Base-by-base conservation (phyloP, 2,113 vertebrate genomes). In the Grus americana region DNA sequence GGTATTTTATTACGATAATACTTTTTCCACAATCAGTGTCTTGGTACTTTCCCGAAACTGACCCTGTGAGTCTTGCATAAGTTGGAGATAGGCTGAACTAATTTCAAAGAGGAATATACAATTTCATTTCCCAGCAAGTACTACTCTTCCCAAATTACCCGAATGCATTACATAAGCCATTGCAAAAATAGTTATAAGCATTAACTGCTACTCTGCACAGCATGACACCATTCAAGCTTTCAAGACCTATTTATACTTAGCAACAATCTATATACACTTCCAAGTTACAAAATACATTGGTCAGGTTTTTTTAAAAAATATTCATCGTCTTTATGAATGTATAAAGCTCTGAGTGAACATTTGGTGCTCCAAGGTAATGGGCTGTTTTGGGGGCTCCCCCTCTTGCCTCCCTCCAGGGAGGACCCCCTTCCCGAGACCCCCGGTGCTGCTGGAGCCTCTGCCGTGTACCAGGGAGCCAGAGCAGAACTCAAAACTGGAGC, bases 361-460 rank as follows among this genome's bases (percentile, higher is more conserved):
- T 40, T 75, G 44, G 42, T 59, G 5, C 17, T 42, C 11, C 14
- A 36, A 5, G 1, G 3, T 22, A 30, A 26, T 0, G 2, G 9
- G 4, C 15, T 85, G 15, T 20, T 84, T 67, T 57, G 34, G 19
- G 26, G 6, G 4, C 5, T 80, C 5, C 9, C 8, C 5, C 11
- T 74, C 61, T 79, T 71, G 32, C 55, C 7, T 78, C 18, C 10
- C 12, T 67, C 21, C 34, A 52, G 22, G 38, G 9, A 46, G 1
- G 4, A 46, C 49, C 9, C 26, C 15, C 19, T 65, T 68, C 38
- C 42, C 1, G 12, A 80, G 36, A 36, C 4, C 3, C 16, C 29
- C 0, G 1, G 34, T 21, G 34, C 22, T 1, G 3, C 17, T 1
- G 10, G 22, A 58, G 21, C 40, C 34, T 91, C 26, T 8, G 4